Percentiles rank a stretch among this genome's conserved stretches.
phyloP scores from a whole-genome alignment of 2,888 invertebrate species.

The Amiota communis region DNA sequence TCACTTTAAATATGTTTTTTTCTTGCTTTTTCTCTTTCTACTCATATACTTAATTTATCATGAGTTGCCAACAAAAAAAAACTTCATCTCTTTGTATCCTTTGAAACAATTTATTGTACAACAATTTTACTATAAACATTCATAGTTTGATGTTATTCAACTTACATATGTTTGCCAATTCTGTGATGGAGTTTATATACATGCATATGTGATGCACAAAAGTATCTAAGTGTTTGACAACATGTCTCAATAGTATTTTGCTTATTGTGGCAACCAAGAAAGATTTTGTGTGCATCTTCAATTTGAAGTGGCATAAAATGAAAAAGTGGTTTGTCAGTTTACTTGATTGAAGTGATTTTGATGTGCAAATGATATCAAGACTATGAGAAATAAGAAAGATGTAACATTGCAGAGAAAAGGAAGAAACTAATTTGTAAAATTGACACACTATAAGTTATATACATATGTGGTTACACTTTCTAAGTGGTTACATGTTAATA shows the following conservation, averaged over 20 bases:
- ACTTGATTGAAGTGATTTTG: too few relatives aligned
- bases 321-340: not conserved
- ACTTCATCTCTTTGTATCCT: conserved; percentile 7
- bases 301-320: not conserved
- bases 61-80: conserved; percentile 58
- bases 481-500: too few relatives aligned
- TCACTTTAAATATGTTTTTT: not conserved
- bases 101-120: conserved; percentile 10
- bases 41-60: conserved; percentile 43
- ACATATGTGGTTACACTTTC: too few relatives aligned
- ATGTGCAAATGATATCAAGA: too few relatives aligned
- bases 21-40: conserved; percentile 12
- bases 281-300: not conserved
- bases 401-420: too few relatives aligned
- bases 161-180: conserved; percentile 27
- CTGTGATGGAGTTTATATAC: not conserved
- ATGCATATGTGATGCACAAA: not conserved
- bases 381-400: too few relatives aligned
- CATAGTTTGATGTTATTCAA: conserved; percentile 51
- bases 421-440: too few relatives aligned
- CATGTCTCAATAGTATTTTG: conserved; percentile 16
- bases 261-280: not conserved
- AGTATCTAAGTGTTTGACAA: not conserved
- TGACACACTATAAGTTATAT: too few relatives aligned
- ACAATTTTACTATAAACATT: conserved; percentile 31